Evolutionary conservation across 2,888 invertebrate species (phyloP).

Genomic region (Chloroclystis v-ata): DNA sequence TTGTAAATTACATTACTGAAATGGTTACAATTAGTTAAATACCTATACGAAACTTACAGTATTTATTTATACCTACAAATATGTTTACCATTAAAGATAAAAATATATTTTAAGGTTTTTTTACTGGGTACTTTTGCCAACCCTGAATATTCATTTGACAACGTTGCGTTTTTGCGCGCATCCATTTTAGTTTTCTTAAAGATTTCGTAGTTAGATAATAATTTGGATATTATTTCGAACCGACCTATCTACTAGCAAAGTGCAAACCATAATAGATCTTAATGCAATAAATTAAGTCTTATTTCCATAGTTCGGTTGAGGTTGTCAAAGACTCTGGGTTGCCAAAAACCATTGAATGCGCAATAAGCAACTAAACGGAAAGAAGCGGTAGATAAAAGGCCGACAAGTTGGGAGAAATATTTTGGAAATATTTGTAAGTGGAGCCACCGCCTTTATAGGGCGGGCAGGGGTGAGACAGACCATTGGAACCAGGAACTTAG

Average conservation of each 20-base stretch:
- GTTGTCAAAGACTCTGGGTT: constrained; percentile 10
- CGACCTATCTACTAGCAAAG: constrained; percentile 13
- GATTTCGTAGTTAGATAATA: constrained; percentile 73
- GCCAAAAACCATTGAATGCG: constrained; percentile 34
- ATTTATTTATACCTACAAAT: too few species aligned
- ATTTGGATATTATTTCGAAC: constrained; percentile 30
- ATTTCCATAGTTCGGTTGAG: constrained; percentile 11
- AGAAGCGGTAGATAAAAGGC: constrained; percentile 75
- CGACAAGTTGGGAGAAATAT: constrained; percentile 76
- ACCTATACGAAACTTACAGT: too few species aligned
- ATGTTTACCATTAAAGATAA: too few species aligned
- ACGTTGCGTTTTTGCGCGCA: constrained; percentile 64
- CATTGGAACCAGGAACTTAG: constrained; percentile 24
- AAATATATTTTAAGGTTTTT: too few species aligned
- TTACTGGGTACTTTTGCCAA: constrained; percentile 32
- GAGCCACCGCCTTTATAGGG: constrained; percentile 56
- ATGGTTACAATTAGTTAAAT: too few species aligned
- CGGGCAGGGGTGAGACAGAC: constrained; percentile 32
- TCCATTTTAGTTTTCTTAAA: constrained; percentile 70
- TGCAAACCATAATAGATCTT: constrained; percentile 22
- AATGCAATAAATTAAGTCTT: neutral
- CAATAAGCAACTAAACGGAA: constrained; percentile 71
- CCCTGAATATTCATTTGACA: constrained; percentile 52
- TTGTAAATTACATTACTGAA: too few species aligned
- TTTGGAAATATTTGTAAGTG: constrained; percentile 77